Conservation (phyloP, 2,113 vertebrate species). For the Anhinga rufa region DNA sequence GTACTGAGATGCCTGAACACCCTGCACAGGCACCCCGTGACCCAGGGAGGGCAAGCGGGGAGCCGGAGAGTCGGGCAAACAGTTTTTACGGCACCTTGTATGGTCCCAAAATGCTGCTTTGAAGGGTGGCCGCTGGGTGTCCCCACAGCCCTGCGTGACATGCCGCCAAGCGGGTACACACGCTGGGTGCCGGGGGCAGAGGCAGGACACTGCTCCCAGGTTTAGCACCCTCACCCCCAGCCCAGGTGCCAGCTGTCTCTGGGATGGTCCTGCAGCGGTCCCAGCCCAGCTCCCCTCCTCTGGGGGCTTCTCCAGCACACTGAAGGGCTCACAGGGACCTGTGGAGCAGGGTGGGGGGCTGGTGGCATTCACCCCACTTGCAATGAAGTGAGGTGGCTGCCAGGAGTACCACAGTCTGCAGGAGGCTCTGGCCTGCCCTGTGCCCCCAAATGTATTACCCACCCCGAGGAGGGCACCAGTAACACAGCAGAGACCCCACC, state of each 20-base stretch:
- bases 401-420: background rate
- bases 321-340: background rate
- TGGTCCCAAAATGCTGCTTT: background rate
- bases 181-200: background rate
- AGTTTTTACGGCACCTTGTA: background rate
- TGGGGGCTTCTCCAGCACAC: background rate
- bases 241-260: background rate
- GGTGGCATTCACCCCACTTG: background rate
- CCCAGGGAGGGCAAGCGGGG: accelerated
- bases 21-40: background rate
- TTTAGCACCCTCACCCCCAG: background rate
- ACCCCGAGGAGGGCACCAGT: background rate
- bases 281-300: background rate
- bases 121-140: background rate
- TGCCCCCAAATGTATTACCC: no score
- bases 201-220: background rate
- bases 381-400: background rate
- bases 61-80: accelerated
- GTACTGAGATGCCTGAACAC: background rate
- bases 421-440: background rate
- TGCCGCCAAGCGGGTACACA: accelerated
- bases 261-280: accelerated
- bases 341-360: background rate
- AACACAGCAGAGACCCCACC: background rate
- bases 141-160: background rate